Conservation (phyloP, 2,113 vertebrate species). For the Nanger granti region DNA sequence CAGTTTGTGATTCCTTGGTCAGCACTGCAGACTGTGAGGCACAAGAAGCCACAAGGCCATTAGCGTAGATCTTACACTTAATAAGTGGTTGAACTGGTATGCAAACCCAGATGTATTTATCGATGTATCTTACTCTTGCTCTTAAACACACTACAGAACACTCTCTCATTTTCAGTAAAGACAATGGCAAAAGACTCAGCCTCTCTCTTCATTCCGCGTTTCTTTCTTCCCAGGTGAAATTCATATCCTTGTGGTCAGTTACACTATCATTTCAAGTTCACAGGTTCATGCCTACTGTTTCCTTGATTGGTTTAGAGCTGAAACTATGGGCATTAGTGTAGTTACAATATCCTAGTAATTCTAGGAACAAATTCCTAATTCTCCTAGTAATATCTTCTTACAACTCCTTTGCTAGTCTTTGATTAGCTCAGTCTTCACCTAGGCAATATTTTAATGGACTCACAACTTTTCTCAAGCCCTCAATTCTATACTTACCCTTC, state of each 20-base stretch:
- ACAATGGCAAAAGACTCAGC: neutral
- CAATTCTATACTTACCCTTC: neutral
- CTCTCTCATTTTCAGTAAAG: neutral
- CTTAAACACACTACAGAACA: neutral
- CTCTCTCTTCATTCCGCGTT: neutral
- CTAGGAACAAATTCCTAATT: neutral
- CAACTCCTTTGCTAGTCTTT: neutral
- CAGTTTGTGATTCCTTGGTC: neutral
- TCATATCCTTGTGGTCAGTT: neutral
- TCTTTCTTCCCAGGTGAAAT: neutral
- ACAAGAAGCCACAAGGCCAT: neutral
- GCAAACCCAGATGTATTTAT: neutral
- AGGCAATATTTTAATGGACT: neutral
- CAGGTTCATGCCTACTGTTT: neutral
- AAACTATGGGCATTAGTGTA: neutral
- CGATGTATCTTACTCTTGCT: neutral
- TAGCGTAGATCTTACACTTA: neutral
- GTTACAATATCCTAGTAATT: neutral
- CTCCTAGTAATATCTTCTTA: neutral
- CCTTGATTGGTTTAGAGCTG: neutral
- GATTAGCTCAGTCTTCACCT: neutral
- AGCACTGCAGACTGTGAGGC: neutral
- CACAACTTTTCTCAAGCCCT: neutral
- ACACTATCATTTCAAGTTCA: neutral
- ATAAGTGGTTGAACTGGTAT: neutral